A percentile compares a stretch with the other conserved stretches of the same genome.
Conservation (phyloP, 2,888 invertebrate genomes). For the Cyclophora albipunctata region DNA sequence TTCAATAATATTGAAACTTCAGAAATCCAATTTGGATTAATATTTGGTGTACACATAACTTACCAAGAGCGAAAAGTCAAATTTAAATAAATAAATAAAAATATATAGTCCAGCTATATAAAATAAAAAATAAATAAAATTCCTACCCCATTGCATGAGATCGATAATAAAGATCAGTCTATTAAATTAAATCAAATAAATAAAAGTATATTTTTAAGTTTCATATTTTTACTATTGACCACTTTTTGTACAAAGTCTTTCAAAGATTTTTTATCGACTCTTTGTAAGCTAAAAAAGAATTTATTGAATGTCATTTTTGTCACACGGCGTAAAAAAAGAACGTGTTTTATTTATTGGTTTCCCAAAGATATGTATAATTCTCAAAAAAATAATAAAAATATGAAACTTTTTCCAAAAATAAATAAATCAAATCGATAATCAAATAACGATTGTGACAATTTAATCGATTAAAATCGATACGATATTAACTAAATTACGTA, state of each 20-base stretch:
- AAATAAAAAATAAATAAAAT: constrained; percentile 15
- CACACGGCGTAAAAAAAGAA: too few species aligned
- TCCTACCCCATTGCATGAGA: constrained; percentile 41
- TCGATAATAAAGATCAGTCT: constrained; percentile 21
- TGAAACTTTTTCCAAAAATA: too few species aligned
- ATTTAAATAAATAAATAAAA: neutral
- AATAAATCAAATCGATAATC: too few species aligned
- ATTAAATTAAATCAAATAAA: constrained; percentile 2
- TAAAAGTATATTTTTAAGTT: neutral
- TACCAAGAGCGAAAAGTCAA: neutral
- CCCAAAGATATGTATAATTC: too few species aligned
- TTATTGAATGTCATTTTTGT: neutral
- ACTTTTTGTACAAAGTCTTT: neutral
- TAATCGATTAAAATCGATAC: too few species aligned
- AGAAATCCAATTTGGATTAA: too few species aligned
- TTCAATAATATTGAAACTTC: too few species aligned
- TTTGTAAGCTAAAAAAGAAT: neutral
- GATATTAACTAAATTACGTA: too few species aligned
- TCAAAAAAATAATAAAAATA: too few species aligned
- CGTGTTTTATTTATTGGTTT: too few species aligned
- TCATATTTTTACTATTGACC: neutral
- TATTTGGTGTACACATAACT: too few species aligned
- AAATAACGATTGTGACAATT: too few species aligned
- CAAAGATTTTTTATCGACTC: neutral
- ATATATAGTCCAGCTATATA: constrained; percentile 4